Percentiles rank a stretch among this genome's conserved stretches.
Conservation (phyloP, 1,140 invertebrate genomes). For the Halesus radiatus region DNA sequence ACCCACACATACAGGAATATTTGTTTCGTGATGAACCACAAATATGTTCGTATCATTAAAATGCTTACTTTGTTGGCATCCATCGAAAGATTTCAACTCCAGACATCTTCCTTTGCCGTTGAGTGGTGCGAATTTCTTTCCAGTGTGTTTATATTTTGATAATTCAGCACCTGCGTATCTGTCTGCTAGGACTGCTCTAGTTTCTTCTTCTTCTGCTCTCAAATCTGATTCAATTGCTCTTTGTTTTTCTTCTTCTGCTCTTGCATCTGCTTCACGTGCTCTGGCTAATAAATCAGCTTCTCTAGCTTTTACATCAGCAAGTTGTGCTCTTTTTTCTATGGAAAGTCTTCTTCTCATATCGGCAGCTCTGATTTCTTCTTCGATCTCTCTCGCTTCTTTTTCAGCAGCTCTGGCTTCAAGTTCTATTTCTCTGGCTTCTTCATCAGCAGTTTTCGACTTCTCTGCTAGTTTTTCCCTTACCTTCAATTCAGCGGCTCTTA, state of each 20-base stretch:
- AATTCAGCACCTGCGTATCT: neutral
- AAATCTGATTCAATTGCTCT: neutral
- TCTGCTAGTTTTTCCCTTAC: neutral
- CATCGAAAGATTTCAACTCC: neutral
- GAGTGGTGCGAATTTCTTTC: constrained; percentile 18
- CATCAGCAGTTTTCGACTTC: neutral
- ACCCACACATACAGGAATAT: neutral
- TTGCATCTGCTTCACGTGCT: neutral
- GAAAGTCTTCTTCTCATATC: constrained; percentile 2
- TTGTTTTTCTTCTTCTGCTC: constrained; percentile 3
- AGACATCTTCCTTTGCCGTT: constrained; percentile 4
- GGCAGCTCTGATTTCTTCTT: neutral
- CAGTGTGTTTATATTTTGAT: neutral
- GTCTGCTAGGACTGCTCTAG: neutral
- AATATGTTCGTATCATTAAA: constrained; percentile 3
- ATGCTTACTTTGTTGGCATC: neutral
- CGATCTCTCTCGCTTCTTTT: neutral
- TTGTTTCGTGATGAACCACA: constrained; percentile 7
- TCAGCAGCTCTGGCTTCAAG: neutral
- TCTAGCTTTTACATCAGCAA: neutral
- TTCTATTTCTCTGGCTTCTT: constrained; percentile 22
- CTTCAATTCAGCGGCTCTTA: neutral
- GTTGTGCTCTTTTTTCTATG: neutral
- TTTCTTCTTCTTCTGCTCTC: neutral
- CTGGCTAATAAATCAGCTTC: neutral